Evolutionary conservation across 1,140 invertebrate species (phyloP), one percentile per base, ranked within the genome.

Genomic region (Neodiprion fabricii): DNA sequence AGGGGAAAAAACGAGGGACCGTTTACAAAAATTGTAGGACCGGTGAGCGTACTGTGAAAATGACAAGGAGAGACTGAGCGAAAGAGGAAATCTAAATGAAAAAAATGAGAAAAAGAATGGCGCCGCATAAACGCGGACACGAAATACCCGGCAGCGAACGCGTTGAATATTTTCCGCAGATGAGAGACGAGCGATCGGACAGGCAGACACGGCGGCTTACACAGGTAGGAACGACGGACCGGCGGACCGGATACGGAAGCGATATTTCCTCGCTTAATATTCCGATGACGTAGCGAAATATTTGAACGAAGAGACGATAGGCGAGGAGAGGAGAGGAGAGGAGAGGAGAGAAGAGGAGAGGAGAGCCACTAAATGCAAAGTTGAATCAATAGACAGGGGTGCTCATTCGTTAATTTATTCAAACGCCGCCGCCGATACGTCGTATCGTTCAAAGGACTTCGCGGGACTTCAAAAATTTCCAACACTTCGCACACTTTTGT

Each of bases 201-300:
- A 65, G 17, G 17, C 12, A 65, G 17, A 65, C 12, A 65, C 61
- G 14, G 23, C 11, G 67, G 21, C 1, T 17, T 17, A 21, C 61
- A 69, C 67, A 11, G 40, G 23, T 12, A 11, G 40, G 61, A 65
- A 65, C 61, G 68, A 12, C 12, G 14, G 70, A 47, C 70, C n/a
- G 70, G 67, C 69, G 72, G 72, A 65, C n/a, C 73, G 79, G 75
- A 77, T 73, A 53, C 77, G 75, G 75, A 76, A 76, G 72, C 69
- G 75, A 78, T 79, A 79, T 81, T 79, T 77, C 74, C 74, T 71
- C 66, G 78, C 72, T 80, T 78, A 78, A 81, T 81, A 81, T 81
- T 81, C 79, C 76, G 76, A 77, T 77, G 78, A 78, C 72, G 79
- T 72, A 72, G 75, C 49, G 61, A 77, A 78, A 80, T 78, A 76